phyloP scores from a whole-genome alignment of 2,113 vertebrate species.

The Gallinago paraguaiae region DNA sequence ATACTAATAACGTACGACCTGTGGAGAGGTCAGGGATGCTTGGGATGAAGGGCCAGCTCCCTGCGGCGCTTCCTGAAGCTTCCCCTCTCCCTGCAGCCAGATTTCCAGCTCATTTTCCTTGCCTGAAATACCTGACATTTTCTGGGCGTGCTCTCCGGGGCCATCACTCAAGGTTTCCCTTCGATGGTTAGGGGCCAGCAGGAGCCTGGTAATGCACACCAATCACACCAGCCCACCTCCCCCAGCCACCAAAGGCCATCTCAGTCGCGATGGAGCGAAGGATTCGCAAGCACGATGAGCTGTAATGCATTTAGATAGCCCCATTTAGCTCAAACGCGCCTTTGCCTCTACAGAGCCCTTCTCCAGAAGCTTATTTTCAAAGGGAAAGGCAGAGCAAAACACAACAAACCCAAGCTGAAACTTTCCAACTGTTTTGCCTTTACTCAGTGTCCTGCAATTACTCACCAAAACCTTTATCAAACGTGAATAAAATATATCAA shows the following conservation, averaged over 20 bases:
- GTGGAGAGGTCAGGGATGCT: slow-evolving; percentile 41
- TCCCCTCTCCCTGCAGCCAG: not conserved
- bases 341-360: not conserved
- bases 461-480: not conserved
- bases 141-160: not conserved
- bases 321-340: not conserved
- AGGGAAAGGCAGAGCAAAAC: not conserved
- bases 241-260: not conserved
- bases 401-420: not conserved
- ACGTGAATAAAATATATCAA: not conserved
- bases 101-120: not conserved
- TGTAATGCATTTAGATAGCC: not conserved
- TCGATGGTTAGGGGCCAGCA: slow-evolving; percentile 28
- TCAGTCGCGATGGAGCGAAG: not conserved
- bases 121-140: slow-evolving; percentile 6
- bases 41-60: not conserved
- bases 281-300: not conserved
- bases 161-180: slow-evolving; percentile 10
- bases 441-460: not conserved
- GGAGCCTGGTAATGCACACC: slow-evolving; percentile 9
- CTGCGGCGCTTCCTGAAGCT: not conserved
- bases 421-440: not conserved
- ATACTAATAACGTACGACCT: not conserved
- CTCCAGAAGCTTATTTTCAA: not conserved
- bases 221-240: not conserved